Evolutionary conservation across 2,888 invertebrate species (phyloP).

Genomic region (Drosophila trichaetosa): DNA sequence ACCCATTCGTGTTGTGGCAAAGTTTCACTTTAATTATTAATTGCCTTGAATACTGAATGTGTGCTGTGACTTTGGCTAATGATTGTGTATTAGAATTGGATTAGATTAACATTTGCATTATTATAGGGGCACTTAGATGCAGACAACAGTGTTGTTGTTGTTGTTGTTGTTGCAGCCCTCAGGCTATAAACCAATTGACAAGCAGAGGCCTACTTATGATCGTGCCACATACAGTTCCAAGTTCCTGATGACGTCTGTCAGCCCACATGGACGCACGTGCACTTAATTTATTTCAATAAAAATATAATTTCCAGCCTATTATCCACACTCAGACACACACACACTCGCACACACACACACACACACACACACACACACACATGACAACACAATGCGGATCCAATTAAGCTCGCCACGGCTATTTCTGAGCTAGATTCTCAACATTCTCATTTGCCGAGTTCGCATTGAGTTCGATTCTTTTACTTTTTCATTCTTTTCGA

Average conservation of each 20-base stretch:
- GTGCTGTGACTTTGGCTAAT: background rate
- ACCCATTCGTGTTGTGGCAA: background rate
- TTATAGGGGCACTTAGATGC: slow-evolving; percentile 49
- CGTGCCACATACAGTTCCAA: slow-evolving; percentile 2
- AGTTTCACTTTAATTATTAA: slow-evolving; percentile 4
- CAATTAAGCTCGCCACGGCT: slow-evolving; percentile 65
- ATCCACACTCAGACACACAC: slow-evolving; percentile 56
- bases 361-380: background rate
- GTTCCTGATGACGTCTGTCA: slow-evolving; percentile 19
- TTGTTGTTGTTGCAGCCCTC: slow-evolving; percentile 11
- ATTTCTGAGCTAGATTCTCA: slow-evolving; percentile 38
- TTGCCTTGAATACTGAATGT: background rate
- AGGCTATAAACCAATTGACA: slow-evolving; percentile 38
- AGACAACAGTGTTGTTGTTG: slow-evolving; percentile 3
- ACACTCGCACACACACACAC: slow-evolving; percentile 18
- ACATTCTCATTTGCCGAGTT: slow-evolving; percentile 9
- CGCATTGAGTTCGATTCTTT: slow-evolving; percentile 20
- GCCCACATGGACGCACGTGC: slow-evolving; percentile 78
- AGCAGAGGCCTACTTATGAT: slow-evolving; percentile 13
- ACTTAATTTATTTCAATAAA: slow-evolving; percentile 81
- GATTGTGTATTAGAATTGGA: slow-evolving; percentile 46
- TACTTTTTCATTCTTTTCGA: slow-evolving; percentile 28
- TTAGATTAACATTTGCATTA: slow-evolving; percentile 70
- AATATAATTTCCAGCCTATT: slow-evolving; percentile 75
- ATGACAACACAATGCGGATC: slow-evolving; percentile 52